Evolutionary conservation across 2,113 vertebrate species (phyloP), one percentile per base, ranked within the genome.

Genomic region (Boulengeromyrus knoepffleri): DNA sequence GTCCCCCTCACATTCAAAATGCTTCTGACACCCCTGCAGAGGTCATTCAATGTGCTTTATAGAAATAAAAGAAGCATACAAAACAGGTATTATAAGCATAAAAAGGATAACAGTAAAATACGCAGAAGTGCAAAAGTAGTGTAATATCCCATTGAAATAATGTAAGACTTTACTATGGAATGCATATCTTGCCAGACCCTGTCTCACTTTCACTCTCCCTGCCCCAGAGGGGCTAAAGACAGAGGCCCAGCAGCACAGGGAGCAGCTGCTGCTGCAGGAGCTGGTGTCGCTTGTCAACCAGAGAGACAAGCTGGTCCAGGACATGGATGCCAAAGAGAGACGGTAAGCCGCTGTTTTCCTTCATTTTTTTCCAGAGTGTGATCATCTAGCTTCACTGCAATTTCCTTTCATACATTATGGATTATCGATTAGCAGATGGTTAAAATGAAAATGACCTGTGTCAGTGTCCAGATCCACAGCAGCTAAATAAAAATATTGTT

Each of bases 261-360:
- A 98, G 92, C 96, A 97, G 90, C 95, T 98, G 9, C 94, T 98
- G 88, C 95, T 98, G 88, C 96, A 97, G 50, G 97, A 98, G 90
- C 94, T 98, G 70, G 96, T 98, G 88, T 97, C 97, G 0, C 91
- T 98, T 92, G 97, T 98, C 91, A 97, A 98, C 94, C 96, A 98
- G 92, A 92, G 97, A 1, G 97, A 98, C 5, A 96, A 97, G 91
- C 95, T 98, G 92, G 97, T 98, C 91, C 93, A 96, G 89, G 95
- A 98, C 92, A 95, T 98, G 80, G 97, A 98, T 80, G 96, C 96
- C 90, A 97, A 96, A 89, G 97, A 98, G 93, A 96, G 96, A 92
- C 95, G 95, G 97, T 98, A 92, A 97, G 96, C 90, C 17, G 45
- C 31, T 17, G 17, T n/a, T 19, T 15, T 15, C 24, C 45, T 52